A percentile compares a stretch with the other conserved stretches of the same genome.
Evolutionary conservation across 2,797 vertebrate species (phyloP).

Genomic region (Parauchenoglanis punctatus): DNA sequence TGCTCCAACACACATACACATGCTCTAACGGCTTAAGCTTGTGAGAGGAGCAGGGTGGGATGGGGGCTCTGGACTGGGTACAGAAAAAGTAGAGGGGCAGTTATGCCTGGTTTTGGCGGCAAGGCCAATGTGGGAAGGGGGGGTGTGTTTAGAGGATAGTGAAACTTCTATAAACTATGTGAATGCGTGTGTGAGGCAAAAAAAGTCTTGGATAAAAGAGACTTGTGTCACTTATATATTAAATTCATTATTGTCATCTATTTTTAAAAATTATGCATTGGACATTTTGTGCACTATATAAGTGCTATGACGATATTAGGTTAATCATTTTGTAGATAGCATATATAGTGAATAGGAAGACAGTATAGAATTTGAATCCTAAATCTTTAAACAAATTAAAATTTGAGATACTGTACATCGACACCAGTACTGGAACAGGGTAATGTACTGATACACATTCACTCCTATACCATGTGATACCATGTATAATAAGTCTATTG

Average conservation of each 20-base stretch:
- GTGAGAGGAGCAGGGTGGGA: constrained; percentile 25
- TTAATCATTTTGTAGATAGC: background rate
- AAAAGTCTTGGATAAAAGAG: background rate
- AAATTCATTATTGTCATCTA: background rate
- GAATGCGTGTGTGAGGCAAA: constrained; percentile 28
- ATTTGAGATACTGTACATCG: background rate
- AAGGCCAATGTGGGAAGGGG: constrained; percentile 32
- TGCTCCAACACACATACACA: constrained; percentile 30
- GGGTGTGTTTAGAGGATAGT: constrained; percentile 3
- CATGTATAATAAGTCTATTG: background rate
- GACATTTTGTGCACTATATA: background rate
- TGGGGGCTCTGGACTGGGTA: constrained; percentile 34
- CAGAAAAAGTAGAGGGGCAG: constrained; percentile 15
- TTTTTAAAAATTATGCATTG: background rate
- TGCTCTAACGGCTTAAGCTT: constrained; percentile 57
- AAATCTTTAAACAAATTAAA: background rate
- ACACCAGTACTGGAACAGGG: background rate
- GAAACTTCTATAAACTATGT: constrained; percentile 18
- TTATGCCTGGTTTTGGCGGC: constrained; percentile 24
- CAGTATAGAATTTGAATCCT: background rate
- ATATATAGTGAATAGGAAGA: background rate
- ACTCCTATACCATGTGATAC: background rate
- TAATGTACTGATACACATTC: background rate
- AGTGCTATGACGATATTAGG: background rate
- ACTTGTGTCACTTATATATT: background rate